Base-by-base conservation (phyloP, 2,113 vertebrate species). In the Coreoperca whiteheadi region DNA sequence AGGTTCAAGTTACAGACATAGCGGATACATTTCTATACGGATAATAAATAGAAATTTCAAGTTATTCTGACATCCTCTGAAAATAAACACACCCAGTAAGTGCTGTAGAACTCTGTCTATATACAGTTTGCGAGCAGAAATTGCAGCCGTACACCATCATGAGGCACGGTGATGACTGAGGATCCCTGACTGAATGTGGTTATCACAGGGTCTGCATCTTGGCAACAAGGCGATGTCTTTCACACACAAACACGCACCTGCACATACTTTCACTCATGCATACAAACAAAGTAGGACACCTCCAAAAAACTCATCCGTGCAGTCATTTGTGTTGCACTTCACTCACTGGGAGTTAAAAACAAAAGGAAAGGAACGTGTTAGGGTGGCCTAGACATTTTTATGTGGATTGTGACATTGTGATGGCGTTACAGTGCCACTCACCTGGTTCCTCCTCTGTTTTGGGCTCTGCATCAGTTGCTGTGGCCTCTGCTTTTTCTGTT, bases 161-260 rank as follows among this genome's bases (percentile, higher is more conserved):
- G 51, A 51, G 94, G 93, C 92, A 94, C 87, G 82, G 82, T 81
- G 89, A 82, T 87, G 89, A 92, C 85, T 73, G 79, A 85, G 51
- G 67, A 82, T 82, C 86, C 85, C 21, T 56, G 80, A 87, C 23
- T 77, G 61, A 56, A 66, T 68, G 86, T 1, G 46, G 79, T 84
- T 60, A 85, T 79, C 90, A 61, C 75, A 76, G 82, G 84, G 87
- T 92, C 87, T 84, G 87, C 86, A 85, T 90, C 91, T 95, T 96
- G 95, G 95, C 94, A 96, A 95, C 90, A 37, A 87, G 86, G 72
- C 15, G 5, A 80, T 63, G 39, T 91, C 74, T 90, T 57, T 63
- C 72, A 28, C 56, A 81, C 73, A 63, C 41, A 57, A 32, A 39
- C 72, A n/a, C 79, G 56, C 54, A 53, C 25, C 34, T 15, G 7